phyloP scores from a whole-genome alignment of 64 coral and sea anemone species.

The Astreopora myriophthalma region DNA sequence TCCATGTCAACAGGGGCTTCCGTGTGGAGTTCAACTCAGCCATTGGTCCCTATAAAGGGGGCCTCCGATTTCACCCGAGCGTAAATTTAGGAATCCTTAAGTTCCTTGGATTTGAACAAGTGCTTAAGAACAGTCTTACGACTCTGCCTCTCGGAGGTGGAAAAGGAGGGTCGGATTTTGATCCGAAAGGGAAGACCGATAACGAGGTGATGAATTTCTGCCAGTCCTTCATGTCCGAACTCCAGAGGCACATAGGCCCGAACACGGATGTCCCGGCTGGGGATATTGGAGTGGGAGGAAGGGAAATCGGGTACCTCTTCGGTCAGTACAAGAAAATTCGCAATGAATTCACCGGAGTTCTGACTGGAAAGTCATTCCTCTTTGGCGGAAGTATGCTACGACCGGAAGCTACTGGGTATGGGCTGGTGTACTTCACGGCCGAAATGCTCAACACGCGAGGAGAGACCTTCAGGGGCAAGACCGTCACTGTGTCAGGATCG shows the following conservation, averaged over 20 bases:
- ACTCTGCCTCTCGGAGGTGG: conserved; percentile 89
- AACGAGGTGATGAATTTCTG: conserved; percentile 96
- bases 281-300: conserved; percentile 88
- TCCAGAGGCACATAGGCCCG: conserved; percentile 90
- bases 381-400: conserved; percentile 87
- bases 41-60: conserved; percentile 92
- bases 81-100: conserved; percentile 92
- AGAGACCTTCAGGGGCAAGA: conserved; percentile 82
- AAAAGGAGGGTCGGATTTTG: conserved; percentile 92
- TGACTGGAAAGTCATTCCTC: conserved; percentile 74
- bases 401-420: conserved; percentile 93
- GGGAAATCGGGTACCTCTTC: conserved; percentile 98
- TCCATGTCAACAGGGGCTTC: conserved; percentile 86
- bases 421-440: conserved; percentile 91
- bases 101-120: conserved; percentile 90
- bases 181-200: conserved; percentile 87
- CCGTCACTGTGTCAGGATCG: conserved; percentile 79
- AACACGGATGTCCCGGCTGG: conserved; percentile 94
- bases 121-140: conserved; percentile 91
- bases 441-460: conserved; percentile 86
- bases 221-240: conserved; percentile 94
- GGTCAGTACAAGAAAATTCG: conserved; percentile 94
- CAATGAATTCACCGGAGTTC: conserved; percentile 91
- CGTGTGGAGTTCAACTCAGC: conserved; percentile 91
- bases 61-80: conserved; percentile 78